Conservation (phyloP, 2,113 vertebrate species). For the Antechinus stuartii region DNA sequence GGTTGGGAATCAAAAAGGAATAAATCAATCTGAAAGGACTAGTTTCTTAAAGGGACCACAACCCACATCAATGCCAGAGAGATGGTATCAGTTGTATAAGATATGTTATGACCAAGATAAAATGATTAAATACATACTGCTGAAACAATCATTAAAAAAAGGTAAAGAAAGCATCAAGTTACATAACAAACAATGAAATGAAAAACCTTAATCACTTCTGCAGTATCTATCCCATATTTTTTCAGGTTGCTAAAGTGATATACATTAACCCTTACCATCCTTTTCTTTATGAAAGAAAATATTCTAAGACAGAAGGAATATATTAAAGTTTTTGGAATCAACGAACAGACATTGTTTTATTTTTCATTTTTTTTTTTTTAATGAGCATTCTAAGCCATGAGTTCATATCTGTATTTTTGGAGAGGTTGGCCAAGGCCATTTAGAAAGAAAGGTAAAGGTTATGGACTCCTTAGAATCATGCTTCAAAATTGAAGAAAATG, state of each 20-base stretch:
- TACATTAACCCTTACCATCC: background rate
- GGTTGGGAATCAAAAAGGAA: too few relatives aligned
- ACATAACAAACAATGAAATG: background rate
- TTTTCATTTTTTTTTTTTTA: background rate
- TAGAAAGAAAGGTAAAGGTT: background rate
- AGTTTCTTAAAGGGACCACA: too few relatives aligned
- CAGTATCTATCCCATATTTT: background rate
- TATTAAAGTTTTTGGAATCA: background rate
- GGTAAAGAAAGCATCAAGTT: background rate
- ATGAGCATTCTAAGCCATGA: background rate
- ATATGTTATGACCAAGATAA: background rate
- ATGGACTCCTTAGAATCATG: background rate
- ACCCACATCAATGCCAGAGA: background rate
- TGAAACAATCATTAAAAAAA: background rate
- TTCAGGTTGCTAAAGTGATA: background rate
- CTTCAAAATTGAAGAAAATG: background rate
- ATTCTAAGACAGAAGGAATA: background rate
- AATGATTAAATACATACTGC: background rate
- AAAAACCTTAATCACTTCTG: background rate
- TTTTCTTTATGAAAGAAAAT: background rate
- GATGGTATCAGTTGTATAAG: background rate
- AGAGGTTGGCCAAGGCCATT: background rate
- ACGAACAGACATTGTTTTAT: background rate
- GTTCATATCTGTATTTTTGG: background rate
- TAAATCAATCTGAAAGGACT: too few relatives aligned